A percentile compares a stretch with the other conserved stretches of the same genome.
Evolutionary conservation across 2,888 invertebrate species (phyloP).

Genomic region (Habrosyne pyritoides): DNA sequence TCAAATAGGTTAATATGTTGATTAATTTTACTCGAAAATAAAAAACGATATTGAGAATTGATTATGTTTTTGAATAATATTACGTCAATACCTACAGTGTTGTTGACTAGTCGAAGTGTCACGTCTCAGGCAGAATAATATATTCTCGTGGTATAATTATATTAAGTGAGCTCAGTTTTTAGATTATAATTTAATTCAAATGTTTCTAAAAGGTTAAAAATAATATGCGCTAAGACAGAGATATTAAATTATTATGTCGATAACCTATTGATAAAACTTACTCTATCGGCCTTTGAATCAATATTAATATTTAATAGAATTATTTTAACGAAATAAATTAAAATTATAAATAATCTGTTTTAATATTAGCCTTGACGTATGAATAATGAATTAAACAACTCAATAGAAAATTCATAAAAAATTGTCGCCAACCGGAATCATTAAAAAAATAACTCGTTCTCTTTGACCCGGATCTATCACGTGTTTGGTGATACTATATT

Average conservation of each 20-base stretch:
- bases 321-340: too few species aligned
- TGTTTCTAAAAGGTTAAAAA: constrained; percentile 3
- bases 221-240: too few species aligned
- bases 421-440: constrained; percentile 44
- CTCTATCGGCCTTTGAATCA: too few species aligned
- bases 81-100: too few species aligned
- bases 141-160: neutral
- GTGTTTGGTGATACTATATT: constrained; percentile 36
- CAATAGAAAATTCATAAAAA: constrained; percentile 33
- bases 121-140: too few species aligned
- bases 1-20: too few species aligned
- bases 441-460: constrained; percentile 61
- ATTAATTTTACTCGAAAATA: too few species aligned
- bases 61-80: too few species aligned
- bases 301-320: too few species aligned
- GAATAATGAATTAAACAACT: constrained; percentile 34
- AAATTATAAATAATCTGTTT: constrained; percentile 21
- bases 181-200: neutral
- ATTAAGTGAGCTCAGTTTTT: constrained; percentile 1
- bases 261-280: too few species aligned
- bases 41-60: too few species aligned
- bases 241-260: too few species aligned
- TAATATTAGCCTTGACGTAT: constrained; percentile 27
- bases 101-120: neutral
- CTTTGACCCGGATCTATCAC: constrained; percentile 74